A percentile compares a stretch with the other conserved stretches of the same genome.
phyloP scores from a whole-genome alignment of 2,888 invertebrate species.

The Zele albiditarsus region DNA sequence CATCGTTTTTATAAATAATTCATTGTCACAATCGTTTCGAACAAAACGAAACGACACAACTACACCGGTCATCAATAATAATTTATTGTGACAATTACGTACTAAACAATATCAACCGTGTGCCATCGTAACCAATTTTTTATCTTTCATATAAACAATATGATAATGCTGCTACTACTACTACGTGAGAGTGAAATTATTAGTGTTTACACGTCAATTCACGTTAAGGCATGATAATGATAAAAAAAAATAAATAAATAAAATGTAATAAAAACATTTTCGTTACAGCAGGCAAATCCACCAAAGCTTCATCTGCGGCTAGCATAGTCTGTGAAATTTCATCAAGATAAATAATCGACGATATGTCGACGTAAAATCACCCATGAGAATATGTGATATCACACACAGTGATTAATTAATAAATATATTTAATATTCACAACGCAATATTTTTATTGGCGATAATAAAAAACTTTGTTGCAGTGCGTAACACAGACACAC shows the following conservation, averaged over 20 bases:
- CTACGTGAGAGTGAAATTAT: not conserved
- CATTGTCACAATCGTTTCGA: conserved; percentile 36
- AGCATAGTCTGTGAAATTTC: conserved; percentile 1
- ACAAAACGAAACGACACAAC: conserved; percentile 15
- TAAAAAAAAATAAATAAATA: too few species aligned
- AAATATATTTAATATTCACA: not conserved
- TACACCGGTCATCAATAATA: conserved; percentile 22
- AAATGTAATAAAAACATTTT: conserved; percentile 23
- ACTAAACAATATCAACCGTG: conserved; percentile 18
- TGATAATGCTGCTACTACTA: conserved; percentile 1
- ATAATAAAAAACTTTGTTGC: conserved; percentile 21
- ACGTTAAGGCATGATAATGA: not conserved
- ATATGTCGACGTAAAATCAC: not conserved
- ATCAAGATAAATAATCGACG: not conserved
- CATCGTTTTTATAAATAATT: conserved; percentile 44
- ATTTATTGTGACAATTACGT: not conserved
- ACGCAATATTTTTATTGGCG: not conserved
- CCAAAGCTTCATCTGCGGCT: not conserved
- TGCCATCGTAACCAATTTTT: not conserved
- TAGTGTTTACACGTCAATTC: not conserved
- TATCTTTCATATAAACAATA: not conserved
- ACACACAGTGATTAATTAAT: not conserved
- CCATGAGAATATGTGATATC: not conserved
- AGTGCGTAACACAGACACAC: conserved; percentile 31
- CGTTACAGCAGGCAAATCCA: not conserved